These are phyloP conservation scores for Amiota mariae DNA, from an alignment of 2,888 invertebrate genomes.

Conservation along the genomic window DNA sequence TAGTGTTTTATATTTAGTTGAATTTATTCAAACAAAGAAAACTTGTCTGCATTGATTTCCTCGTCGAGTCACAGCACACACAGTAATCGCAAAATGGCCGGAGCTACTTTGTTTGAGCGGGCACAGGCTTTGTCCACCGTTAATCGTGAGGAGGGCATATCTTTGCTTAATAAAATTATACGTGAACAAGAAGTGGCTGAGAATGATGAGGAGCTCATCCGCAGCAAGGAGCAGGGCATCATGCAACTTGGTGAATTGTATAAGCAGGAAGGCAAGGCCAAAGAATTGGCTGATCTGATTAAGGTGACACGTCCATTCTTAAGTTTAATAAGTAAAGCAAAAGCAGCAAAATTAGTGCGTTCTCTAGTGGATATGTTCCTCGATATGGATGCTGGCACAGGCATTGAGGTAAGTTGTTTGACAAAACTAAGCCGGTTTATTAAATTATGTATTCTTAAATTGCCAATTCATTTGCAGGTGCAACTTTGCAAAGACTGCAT, in stretches of 20 bases:
- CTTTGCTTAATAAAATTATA: conserved; percentile 84
- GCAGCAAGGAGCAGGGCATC: conserved; percentile 94
- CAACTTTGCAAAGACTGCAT: conserved; percentile 97
- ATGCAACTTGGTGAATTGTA: conserved; percentile 92
- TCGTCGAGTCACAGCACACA: conserved; percentile 17
- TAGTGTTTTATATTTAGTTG: neutral
- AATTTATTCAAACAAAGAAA: neutral
- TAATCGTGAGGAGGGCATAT: conserved; percentile 84
- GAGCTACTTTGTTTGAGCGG: conserved; percentile 91
- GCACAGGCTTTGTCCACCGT: conserved; percentile 84
- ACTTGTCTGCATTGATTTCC: neutral
- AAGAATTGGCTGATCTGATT: conserved; percentile 92
- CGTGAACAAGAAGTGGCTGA: conserved; percentile 84
- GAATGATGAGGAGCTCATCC: conserved; percentile 92
- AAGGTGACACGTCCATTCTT: conserved; percentile 96
- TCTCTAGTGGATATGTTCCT: conserved; percentile 97
- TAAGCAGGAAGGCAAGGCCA: conserved; percentile 94
- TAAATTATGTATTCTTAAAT: neutral
- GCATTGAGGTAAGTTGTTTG: conserved; percentile 80
- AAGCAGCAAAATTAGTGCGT: conserved; percentile 98
- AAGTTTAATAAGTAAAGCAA: conserved; percentile 96
- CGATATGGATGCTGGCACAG: conserved; percentile 96
- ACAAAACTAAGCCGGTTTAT: too few relatives aligned
- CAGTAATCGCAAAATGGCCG: conserved; percentile 80
- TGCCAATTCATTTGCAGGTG: conserved; percentile 72